phyloP scores from a whole-genome alignment of 2,797 vertebrate genomes.

The Ptychobarbus kaznakovi region DNA sequence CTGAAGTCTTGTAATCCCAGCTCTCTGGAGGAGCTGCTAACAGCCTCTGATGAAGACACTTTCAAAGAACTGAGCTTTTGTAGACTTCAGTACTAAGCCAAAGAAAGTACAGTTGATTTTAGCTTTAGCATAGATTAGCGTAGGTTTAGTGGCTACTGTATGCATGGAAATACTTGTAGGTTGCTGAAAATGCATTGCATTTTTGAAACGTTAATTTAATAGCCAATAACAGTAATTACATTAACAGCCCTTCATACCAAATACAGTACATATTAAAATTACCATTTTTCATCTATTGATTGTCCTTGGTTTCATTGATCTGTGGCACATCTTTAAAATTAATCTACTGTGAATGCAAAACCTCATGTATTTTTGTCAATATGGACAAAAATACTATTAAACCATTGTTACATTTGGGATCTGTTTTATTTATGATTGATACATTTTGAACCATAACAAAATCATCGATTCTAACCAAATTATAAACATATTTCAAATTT shows the following conservation, averaged over 20 bases:
- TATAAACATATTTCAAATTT: background rate
- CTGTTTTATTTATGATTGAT: background rate
- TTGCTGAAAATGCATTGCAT: slow-evolving; percentile 7
- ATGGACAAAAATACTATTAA: background rate
- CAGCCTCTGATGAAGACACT: slow-evolving; percentile 34
- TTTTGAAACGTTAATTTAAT: background rate
- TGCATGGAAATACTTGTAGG: slow-evolving; percentile 40
- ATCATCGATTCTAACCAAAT: background rate
- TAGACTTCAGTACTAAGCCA: slow-evolving; percentile 40
- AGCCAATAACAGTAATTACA: background rate
- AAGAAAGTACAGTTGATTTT: slow-evolving; percentile 14
- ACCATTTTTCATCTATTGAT: background rate
- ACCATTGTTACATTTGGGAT: background rate
- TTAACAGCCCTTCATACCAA: background rate
- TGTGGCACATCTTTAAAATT: background rate
- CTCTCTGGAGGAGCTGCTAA: slow-evolving; percentile 49
- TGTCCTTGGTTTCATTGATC: background rate
- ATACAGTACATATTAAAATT: background rate
- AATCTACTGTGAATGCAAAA: background rate
- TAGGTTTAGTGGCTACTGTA: slow-evolving; percentile 33
- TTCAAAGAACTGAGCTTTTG: slow-evolving; percentile 53
- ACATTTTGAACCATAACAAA: background rate
- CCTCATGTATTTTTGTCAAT: background rate
- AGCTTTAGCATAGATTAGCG: slow-evolving; percentile 28
- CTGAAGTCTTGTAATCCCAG: slow-evolving; percentile 47